Percentiles rank a stretch among this genome's conserved stretches.
phyloP scores from a whole-genome alignment of 2,797 vertebrate species.

The Echiichthys vipera region DNA sequence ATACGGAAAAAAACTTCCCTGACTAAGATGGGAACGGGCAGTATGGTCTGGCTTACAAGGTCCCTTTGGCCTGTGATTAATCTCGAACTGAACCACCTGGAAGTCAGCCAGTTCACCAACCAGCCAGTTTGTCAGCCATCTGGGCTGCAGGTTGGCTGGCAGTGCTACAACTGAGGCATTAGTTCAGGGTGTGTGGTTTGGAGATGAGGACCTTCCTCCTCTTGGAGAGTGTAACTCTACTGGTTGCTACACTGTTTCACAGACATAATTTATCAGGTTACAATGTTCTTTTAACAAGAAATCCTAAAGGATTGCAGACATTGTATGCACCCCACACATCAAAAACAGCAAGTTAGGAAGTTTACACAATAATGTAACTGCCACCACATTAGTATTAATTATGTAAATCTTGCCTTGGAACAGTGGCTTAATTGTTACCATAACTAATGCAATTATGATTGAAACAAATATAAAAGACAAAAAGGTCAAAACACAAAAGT shows the following conservation, averaged over 20 bases:
- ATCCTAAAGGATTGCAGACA: no score
- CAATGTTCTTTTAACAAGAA: neutral
- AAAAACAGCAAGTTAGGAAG: neutral
- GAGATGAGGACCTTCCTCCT: neutral
- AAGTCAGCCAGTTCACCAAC: neutral
- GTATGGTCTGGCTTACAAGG: neutral
- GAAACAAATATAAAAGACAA: no score
- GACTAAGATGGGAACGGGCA: neutral
- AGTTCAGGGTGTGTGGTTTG: neutral
- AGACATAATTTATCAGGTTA: neutral
- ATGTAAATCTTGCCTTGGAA: neutral
- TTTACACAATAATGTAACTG: no score
- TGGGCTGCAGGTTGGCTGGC: neutral
- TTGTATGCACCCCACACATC: no score
- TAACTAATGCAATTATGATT: no score
- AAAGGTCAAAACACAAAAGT: no score
- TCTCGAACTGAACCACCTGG: slow-evolving; percentile 1
- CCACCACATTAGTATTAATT: no score
- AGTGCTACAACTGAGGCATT: neutral
- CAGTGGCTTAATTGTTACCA: neutral
- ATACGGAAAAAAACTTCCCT: neutral
- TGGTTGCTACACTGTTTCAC: neutral
- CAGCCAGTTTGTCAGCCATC: neutral
- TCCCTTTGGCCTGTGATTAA: neutral
- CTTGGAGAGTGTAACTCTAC: neutral